Base-by-base conservation (phyloP, 2,888 invertebrate species). In the Andrena fulva region DNA sequence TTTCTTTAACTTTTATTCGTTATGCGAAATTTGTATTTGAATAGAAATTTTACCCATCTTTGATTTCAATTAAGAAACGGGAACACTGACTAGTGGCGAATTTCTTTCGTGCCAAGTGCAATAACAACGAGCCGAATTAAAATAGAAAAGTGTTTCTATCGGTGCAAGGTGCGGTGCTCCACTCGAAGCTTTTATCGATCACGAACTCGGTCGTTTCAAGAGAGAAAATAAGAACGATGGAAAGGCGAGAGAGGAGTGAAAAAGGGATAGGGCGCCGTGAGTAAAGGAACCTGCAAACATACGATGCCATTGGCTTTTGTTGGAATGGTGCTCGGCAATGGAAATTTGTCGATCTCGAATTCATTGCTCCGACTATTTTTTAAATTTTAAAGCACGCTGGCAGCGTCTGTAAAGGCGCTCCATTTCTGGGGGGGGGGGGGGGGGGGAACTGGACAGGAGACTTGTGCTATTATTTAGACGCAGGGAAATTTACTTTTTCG, bases 291-390 rank as follows among this genome's bases (percentile, higher is more conserved):
- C 12, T 29, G 29, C 29, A 48, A 27, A 27, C 48, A 48, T 27
- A 24, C 64, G 64, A 66, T 66, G 48, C 48, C 42, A 48, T 27
- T 48, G n/a, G 27, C 48, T 48, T 48, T 27, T 27, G 8, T 24
- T n/a, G 42, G 42, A 42, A 42, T 42, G 42, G 42, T 35, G 8
- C 63, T 35, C 63, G 20, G 10, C 63, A 35, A 63, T 35, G 33
- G 63, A 33, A 63, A 63, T 63, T 35, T 20, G 63, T 35, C n/a
- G 35, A 35, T 20, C 35, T 24, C 60, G 29, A 29, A 29, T 60
- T 29, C 29, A 29, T 16, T 60, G 16, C n/a, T 29, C 27, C 24
- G 10, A 54, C 24, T 20, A 20, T 54, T 54, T 54, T 54, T 54
- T 20, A 54, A 20, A 24, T 20, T 54, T 54, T 54, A 54, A 54